Evolutionary conservation across 2,888 invertebrate genomes (phyloP).

Genomic region (Steinernema carpocapsae): DNA sequence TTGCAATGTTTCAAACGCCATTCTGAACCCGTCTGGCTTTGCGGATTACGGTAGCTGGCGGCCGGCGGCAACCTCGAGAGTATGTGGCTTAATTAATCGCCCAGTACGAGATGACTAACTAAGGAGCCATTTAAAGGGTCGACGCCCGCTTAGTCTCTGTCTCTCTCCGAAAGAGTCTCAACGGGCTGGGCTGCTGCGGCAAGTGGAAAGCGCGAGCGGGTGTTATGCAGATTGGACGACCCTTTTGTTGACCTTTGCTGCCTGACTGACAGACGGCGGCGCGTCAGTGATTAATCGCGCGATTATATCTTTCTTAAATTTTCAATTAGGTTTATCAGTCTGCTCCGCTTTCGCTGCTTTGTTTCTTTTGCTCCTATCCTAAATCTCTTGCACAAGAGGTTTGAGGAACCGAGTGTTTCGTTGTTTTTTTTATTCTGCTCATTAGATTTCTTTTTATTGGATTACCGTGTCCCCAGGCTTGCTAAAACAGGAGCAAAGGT

Average conservation of each 20-base stretch:
- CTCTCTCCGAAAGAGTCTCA: not conserved
- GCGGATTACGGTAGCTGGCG: no score
- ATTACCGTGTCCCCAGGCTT: not conserved
- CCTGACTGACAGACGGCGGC: conserved; percentile 29
- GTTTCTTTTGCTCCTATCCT: not conserved
- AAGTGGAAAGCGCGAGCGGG: conserved; percentile 22
- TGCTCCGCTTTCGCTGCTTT: not conserved
- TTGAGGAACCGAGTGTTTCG: not conserved
- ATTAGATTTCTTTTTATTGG: not conserved
- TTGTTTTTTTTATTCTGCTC: not conserved
- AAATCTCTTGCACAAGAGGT: no score
- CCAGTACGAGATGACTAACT: not conserved
- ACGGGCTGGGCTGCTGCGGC: no score
- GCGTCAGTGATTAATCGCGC: conserved; percentile 30
- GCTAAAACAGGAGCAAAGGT: not conserved
- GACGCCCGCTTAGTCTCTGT: not conserved
- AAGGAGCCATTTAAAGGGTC: conserved; percentile 9
- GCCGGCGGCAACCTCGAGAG: not conserved
- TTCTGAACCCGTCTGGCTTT: no score
- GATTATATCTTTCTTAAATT: conserved; percentile 34
- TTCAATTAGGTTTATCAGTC: conserved; percentile 20
- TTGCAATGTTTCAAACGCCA: not conserved
- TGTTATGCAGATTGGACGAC: conserved; percentile 31
- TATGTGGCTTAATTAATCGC: not conserved
- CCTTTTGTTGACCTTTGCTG: conserved; percentile 31